Base-by-base conservation (phyloP, 2,797 vertebrate genomes). In the Adelosebastes latens region DNA sequence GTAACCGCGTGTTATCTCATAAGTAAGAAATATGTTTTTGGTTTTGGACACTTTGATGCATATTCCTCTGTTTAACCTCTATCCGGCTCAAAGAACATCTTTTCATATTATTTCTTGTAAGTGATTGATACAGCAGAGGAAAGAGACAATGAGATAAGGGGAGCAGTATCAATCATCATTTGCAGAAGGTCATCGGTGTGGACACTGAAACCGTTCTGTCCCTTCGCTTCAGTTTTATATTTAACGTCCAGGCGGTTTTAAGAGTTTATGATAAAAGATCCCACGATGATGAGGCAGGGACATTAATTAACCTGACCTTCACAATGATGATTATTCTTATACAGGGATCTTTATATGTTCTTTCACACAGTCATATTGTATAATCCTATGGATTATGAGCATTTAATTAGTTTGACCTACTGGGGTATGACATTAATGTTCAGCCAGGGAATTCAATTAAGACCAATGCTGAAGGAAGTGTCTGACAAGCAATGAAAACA, bases 131-230 rank as follows among this genome's bases (percentile, higher is more conserved):
- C 75, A 8, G 80, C 72, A 1, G 73, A 72, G 78, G 79, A 67
- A 69, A 36, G 70, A 87, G 87, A 86, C 86, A 74, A 86, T 82
- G 89, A 90, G 83, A 92, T 87, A 84, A 87, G 65, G 59, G 56
- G 77, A 70, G 60, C 25, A 2, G 71, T 67, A 93, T 93, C 90
- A 86, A 92, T 93, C 93, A 91, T 88, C 81, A 77, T 91, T 90
- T 88, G 86, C 34, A 39, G 82, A 85, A 87, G 91, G 92, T 92
- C 88, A 76, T 10, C 8, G 71, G 53, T 34, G 63, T 82, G 89
- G 81, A 87, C 88, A 66, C 56, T 42, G 74, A 79, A 72, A 60
- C 42, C 13, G 8, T 55, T 67, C 56, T 4, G 39, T 73, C 56
- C 74, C 63, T 25, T 84, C 60, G 59, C 49, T 39, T 68, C 9